Evolutionary conservation across 2,113 vertebrate species (phyloP), one percentile per base, ranked within the genome.

Genomic region (Hirundichthys speculiger): DNA sequence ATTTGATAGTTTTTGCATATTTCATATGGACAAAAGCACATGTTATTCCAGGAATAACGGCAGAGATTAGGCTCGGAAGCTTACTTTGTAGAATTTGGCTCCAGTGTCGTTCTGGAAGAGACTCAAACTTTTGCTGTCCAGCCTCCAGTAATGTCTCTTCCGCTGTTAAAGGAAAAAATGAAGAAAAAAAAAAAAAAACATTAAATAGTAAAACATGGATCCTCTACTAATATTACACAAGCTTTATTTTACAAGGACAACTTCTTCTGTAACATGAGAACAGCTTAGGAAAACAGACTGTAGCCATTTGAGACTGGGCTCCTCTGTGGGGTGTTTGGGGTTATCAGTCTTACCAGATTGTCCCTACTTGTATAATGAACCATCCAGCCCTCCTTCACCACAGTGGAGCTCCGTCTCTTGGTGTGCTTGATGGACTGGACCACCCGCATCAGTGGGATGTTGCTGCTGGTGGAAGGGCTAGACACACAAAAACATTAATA

Each of bases 371-470:
- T 96, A 68, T 96, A 97, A 85, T 99, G 97, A 80, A 99, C 98
- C 98, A 99, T 99, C 98, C 98, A 99, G 45, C 98, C 97, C 88
- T 99, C 97, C 87, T 96, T 97, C 83, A 98, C 96, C 93, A 99
- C 87, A 16, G 96, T 99, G 91, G 96, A 97, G 93, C 97, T 99
- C 92, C 96, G 95, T 92, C 98, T 94, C 89, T 99, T 99, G 62
- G 96, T 98, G 82, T 99, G 96, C 83, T 98, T 99, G 86, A 99
- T 92, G 1, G 97, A 99, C 78, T 99, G 98, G 43, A 99, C 97
- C 83, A 99, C 96, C 79, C 98, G 94, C 98, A 99, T 99, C 70
- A 99, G 91, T 22, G 98, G 97, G 91, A 99, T 99, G 88, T 99
- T 99, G 91, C 92, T 99, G 94, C 96, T 99, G 45, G 97, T 98